Evolutionary conservation across 2,888 invertebrate species (phyloP).

Genomic region (Phytoseiulus persimilis): DNA sequence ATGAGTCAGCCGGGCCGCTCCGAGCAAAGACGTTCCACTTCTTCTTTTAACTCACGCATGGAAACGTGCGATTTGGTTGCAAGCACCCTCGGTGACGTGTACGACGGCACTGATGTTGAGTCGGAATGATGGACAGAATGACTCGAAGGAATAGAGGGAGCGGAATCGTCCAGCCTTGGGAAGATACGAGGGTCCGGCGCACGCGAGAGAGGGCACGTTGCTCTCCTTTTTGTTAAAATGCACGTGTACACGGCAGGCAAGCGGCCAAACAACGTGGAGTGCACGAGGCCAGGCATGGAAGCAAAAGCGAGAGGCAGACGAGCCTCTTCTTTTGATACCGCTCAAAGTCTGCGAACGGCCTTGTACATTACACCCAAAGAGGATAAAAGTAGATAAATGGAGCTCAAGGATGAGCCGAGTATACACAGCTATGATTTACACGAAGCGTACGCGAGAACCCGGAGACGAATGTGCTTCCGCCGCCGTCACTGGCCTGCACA

Average conservation of each 20-base stretch:
- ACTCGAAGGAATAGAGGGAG: neutral
- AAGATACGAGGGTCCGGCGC: neutral
- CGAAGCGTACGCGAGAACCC: neutral
- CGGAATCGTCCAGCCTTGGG: neutral
- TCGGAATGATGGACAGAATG: neutral
- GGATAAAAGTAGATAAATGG: neutral
- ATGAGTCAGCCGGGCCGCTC: neutral
- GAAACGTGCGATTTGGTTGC: neutral
- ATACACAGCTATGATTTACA: conserved; percentile 5
- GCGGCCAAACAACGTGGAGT: neutral
- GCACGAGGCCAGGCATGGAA: neutral
- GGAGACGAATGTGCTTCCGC: neutral
- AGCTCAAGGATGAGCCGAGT: neutral
- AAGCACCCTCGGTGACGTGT: neutral
- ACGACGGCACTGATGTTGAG: neutral
- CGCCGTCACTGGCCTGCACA: neutral
- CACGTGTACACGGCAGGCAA: conserved; percentile 5
- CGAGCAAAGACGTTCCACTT: neutral
- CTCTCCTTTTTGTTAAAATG: neutral
- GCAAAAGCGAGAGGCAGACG: neutral
- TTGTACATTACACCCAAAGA: neutral
- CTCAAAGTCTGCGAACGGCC: neutral
- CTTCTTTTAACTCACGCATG: neutral
- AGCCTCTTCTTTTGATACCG: neutral
- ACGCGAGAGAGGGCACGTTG: neutral